Conservation (phyloP, 2,113 vertebrate species). For the Pollachius pollachius region DNA sequence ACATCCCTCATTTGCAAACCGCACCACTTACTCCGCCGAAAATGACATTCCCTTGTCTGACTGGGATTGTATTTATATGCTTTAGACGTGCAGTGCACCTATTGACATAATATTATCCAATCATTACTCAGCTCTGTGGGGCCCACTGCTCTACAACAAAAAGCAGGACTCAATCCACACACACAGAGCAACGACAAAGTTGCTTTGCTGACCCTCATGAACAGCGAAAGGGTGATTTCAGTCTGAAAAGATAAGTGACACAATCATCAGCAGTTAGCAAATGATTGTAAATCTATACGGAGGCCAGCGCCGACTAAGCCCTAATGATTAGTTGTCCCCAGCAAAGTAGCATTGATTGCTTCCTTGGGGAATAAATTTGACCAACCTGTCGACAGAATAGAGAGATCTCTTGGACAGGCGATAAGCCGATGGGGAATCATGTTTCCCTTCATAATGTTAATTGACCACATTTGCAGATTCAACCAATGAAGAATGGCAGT, state of each 20-base stretch:
- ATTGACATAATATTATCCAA: slow-evolving; percentile 17
- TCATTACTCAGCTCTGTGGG: slow-evolving; percentile 11
- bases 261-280: slow-evolving; percentile 22
- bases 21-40: slow-evolving; percentile 31
- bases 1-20: slow-evolving; percentile 45
- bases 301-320: slow-evolving; percentile 24
- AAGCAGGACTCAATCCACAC: background rate
- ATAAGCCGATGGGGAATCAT: slow-evolving; percentile 28
- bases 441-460: slow-evolving; percentile 4
- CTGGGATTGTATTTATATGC: slow-evolving; percentile 25
- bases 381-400: background rate
- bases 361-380: slow-evolving; percentile 30
- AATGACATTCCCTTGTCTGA: slow-evolving; percentile 37
- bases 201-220: slow-evolving; percentile 17
- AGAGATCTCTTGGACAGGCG: background rate
- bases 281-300: slow-evolving; percentile 1
- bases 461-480: slow-evolving; percentile 26
- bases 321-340: slow-evolving; percentile 26
- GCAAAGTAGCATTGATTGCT: slow-evolving; percentile 36
- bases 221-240: slow-evolving; percentile 18
- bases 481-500: slow-evolving; percentile 6
- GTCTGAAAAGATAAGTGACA: slow-evolving; percentile 33
- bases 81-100: slow-evolving; percentile 1
- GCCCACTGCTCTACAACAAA: background rate
- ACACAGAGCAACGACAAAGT: background rate